Evolutionary conservation across 2,113 vertebrate species (phyloP).

Genomic region (Camelus bactrianus): DNA sequence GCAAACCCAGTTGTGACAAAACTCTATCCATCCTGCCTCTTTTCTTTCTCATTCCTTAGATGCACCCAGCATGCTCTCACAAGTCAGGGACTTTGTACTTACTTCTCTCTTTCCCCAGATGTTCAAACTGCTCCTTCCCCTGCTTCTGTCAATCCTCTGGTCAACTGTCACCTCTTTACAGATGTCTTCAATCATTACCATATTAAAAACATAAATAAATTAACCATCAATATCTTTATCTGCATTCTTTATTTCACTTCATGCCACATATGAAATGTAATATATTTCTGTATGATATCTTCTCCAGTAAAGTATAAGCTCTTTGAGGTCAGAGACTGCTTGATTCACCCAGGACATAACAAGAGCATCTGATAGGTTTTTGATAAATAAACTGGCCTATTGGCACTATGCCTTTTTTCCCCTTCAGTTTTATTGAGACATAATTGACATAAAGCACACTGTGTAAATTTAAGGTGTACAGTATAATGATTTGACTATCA

Average conservation of each 20-base stretch:
- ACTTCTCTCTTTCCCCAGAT: neutral
- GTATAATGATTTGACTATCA: neutral
- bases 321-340: neutral
- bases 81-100: neutral
- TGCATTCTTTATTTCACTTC: neutral
- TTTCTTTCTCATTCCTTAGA: neutral
- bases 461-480: neutral
- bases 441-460: neutral
- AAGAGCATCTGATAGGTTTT: neutral
- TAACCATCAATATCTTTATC: neutral
- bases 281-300: neutral
- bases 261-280: neutral
- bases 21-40: neutral
- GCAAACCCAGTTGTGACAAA: neutral
- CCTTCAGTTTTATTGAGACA: neutral
- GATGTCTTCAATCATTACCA: neutral
- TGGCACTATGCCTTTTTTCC: neutral
- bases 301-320: neutral
- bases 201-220: neutral
- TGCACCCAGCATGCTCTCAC: fast-evolving
- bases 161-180: neutral
- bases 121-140: neutral
- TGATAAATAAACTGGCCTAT: neutral
- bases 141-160: neutral
- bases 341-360: neutral